Base-by-base conservation (phyloP, 2,797 vertebrate genomes). In the Pangasius krempfi region DNA sequence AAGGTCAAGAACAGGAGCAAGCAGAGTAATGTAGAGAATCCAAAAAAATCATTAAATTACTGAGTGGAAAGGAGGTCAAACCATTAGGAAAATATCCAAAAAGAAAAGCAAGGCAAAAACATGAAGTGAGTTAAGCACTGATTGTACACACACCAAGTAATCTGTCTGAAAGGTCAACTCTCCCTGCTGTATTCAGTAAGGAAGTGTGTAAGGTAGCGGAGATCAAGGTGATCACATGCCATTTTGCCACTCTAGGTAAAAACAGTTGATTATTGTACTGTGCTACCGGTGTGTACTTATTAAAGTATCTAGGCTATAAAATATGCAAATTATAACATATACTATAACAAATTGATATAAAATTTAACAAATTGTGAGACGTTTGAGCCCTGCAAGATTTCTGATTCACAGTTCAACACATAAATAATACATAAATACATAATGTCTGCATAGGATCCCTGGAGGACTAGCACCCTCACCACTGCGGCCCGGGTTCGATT, bases 381-480 rank as follows among this genome's bases (percentile, higher is more conserved):
- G 52, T 33, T 80, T 79, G 50, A 79, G 14, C 27, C 2, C 75
- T 78, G 75, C 27, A 78, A 30, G 14, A 78, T 54, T 52, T 50
- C n/a, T 4, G 50, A 18, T 33, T 18, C 78, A 25, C 18, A 80
- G n/a, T 58, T 80, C 54, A 79, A 79, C 16, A 79, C n/a, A 76
- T 76, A 56, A 79, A 79, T 79, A 79, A 79, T 79, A 3, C 76
- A 79, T 54, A 79, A 79, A 56, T 4, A 56, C 76, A 56, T 25
- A 60, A 81, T 81, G 78, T 47, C 47, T 47, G 47, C 47, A 47
- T 9, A 47, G 47, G 8, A 47, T 9, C 7, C 47, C 47, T 47
- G 47, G 47, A 9, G 8, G 47, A 47, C 8, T 47, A 47, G 47
- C 7, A 9, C 47, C 8, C 8, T 47, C 47, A 47, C 47, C 47